Percentiles rank a stretch among this genome's conserved stretches.
Evolutionary conservation across 1,140 invertebrate genomes (phyloP).

Genomic region (Zophobas atratus): DNA sequence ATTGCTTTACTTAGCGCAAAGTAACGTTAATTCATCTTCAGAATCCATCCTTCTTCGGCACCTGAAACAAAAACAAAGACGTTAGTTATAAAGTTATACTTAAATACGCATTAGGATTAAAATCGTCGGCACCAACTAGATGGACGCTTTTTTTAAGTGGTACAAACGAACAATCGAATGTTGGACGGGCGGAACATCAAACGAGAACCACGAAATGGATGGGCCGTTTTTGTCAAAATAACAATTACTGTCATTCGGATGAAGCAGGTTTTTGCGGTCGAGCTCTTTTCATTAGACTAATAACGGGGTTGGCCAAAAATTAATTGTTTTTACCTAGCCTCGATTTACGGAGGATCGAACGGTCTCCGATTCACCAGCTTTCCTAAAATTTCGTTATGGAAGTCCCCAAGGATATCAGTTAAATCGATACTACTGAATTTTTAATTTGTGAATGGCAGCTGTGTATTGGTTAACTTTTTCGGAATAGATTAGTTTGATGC

Average conservation of each 20-base stretch:
- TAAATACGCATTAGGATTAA: constrained; percentile 59
- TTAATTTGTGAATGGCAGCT: constrained; percentile 33
- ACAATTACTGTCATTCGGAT: constrained; percentile 59
- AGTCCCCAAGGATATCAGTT: constrained; percentile 9
- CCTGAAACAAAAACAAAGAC: constrained; percentile 56
- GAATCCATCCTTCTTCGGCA: constrained; percentile 34
- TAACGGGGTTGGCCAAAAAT: constrained; percentile 52
- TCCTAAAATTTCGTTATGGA: constrained; percentile 2
- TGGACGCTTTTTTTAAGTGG: constrained; percentile 45
- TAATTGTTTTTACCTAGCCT: constrained; percentile 34
- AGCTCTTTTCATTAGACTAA: constrained; percentile 60
- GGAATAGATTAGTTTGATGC: neutral
- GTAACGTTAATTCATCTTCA: constrained; percentile 45
- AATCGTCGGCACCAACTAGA: constrained; percentile 47
- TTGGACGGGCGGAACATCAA: neutral
- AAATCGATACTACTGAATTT: constrained; percentile 28
- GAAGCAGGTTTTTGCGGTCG: constrained; percentile 48
- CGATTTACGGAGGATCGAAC: constrained; percentile 1
- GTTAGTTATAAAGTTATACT: constrained; percentile 53
- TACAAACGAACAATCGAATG: constrained; percentile 29
- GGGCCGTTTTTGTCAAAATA: constrained; percentile 48
- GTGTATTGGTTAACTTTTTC: constrained; percentile 19
- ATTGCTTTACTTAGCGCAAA: constrained; percentile 45
- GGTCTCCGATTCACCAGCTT: neutral
- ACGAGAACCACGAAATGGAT: constrained; percentile 16